Base-by-base conservation (phyloP, 1,140 invertebrate species). In the Meloidogyne floridensis region DNA sequence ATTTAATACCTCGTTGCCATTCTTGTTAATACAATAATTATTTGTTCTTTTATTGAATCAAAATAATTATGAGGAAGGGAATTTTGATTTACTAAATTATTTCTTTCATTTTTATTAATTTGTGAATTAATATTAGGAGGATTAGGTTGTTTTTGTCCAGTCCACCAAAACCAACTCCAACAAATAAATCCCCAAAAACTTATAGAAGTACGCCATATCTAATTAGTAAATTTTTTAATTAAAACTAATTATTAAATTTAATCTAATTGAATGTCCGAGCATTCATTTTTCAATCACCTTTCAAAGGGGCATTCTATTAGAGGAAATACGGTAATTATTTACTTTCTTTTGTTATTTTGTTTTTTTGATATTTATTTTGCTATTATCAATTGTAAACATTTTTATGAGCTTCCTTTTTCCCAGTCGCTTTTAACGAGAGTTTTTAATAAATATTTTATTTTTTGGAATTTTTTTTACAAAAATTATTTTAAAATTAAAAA, bases 111-210 rank as follows among this genome's bases (percentile, higher is more conserved):
- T 6, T 7, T 65, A n/a, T 65, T n/a, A n/a, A n/a, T 18, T 0
- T 65, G 6, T n/a, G 15, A n/a, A 65, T 65, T 65, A n/a, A 4
- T 18, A 65, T n/a, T 65, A 65, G 10, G 18, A 7, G n/a, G 32
- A 32, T 32, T 65, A n/a, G 59, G 59, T n/a, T 65, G 59, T 65
- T 65, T n/a, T 65, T 65, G 59, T 18, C 59, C 59, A 65, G 59
- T 65, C 59, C 59, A 65, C 59, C 59, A 65, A 65, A n/a, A 65
- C 59, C 59, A 65, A 65, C 59, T 65, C 59, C 59, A 65, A 65
- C 59, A 65, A 65, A 65, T 65, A 65, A 65, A 65, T 18, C 59
- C 59, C 59, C 59, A 65, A 65, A 65, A 65, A 65, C 59, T 65
- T n/a, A 65, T 65, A n/a, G 59, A 65, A 65, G 59, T 65, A 65